Base-by-base conservation (phyloP, 2,888 invertebrate species). In the Piscicola geometra region DNA sequence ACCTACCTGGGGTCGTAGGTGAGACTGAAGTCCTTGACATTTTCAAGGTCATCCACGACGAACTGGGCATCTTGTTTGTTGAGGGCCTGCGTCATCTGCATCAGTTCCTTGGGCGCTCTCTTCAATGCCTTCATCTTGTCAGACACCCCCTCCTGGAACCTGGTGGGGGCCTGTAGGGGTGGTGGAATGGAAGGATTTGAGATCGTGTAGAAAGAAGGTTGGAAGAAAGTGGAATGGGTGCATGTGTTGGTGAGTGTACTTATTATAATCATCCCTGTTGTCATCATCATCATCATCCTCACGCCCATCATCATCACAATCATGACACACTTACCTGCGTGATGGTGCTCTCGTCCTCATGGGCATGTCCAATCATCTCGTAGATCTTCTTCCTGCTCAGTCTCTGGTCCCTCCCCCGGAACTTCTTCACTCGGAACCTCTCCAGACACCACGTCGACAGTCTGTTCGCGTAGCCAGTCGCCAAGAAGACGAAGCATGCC, bases 11-110 rank as follows among this genome's bases (percentile, higher is more conserved):
- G 25, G 35, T 73, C 64, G 25, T 18, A 1, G 21, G 56, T 56
- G 32, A 32, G 60, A 32, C 56, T 72, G 60, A 72, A 56, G 25
- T 72, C 15, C 28, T 64, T 60, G n/a, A 73, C 28, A n/a, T 73
- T 60, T 30, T 33, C 18, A 52, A 73, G 5, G 12, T 73, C 64
- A 12, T 64, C 32, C 1, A 33, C 32, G n/a, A 73, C n/a, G 52
- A 60, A 32, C 2, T 30, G 33, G 3, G 41, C 36, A 33, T 73
- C 73, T 2, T 32, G 25, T 30, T 30, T 35, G 12, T 60, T 35
- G n/a, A 73, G n/a, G 12, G 21, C 28, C 2, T 33, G 30, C 60
- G n/a, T 25, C 36, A 73, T n/a, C 1, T 64, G 21, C 12, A 33
- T 0, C 35, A 60, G 36, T 33, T 73, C 64, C 32, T 64, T 32